phyloP scores from a whole-genome alignment of 2,113 vertebrate species.

The Pseudorhombus dupliciocellatus region DNA sequence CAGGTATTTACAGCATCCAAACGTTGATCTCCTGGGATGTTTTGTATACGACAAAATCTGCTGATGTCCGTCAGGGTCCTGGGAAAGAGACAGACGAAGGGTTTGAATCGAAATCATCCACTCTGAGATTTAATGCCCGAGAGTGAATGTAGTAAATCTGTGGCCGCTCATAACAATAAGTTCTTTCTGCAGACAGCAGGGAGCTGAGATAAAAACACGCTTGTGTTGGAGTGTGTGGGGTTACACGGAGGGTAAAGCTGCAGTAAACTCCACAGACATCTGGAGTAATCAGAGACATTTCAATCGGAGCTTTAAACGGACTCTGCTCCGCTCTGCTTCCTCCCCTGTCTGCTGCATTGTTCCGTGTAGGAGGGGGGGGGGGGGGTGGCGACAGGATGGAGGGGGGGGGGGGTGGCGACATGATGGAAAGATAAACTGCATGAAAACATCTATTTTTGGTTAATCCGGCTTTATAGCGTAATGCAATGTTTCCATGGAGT shows the following conservation, averaged over 20 bases:
- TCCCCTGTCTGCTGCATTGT: neutral
- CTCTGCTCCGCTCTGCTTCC: neutral
- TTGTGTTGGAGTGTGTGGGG: slow-evolving; percentile 27
- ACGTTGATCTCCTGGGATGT: neutral
- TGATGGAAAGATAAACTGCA: neutral
- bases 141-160: slow-evolving; percentile 6
- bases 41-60: neutral
- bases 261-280: slow-evolving; percentile 15
- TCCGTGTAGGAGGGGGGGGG: slow-evolving; percentile 5
- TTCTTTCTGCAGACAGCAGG: slow-evolving; percentile 17
- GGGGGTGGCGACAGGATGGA: too few species aligned
- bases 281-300: slow-evolving; percentile 13
- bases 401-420: too few species aligned
- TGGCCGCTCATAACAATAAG: slow-evolving; percentile 7
- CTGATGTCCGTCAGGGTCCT: neutral
- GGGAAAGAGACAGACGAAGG: slow-evolving; percentile 4
- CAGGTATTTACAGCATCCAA: neutral
- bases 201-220: slow-evolving; percentile 21
- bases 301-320: slow-evolving; percentile 11
- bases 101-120: neutral
- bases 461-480: neutral
- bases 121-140: neutral
- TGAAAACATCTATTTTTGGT: neutral
- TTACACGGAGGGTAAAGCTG: slow-evolving; percentile 20
- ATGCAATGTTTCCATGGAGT: neutral